phyloP scores from a whole-genome alignment of 2,888 invertebrate species.

The Polyommatus icarus region DNA sequence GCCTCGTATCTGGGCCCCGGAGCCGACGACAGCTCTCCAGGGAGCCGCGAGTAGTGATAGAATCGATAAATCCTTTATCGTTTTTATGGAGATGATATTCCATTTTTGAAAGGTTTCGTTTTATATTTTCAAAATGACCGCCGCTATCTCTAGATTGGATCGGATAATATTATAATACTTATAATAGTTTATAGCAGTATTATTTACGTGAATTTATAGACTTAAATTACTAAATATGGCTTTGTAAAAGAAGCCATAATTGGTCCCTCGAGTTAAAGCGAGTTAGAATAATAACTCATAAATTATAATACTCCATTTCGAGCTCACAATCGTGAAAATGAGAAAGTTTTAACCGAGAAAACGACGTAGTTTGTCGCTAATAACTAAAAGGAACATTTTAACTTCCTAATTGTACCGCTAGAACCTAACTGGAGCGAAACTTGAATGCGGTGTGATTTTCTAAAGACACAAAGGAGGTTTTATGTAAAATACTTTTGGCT shows the following conservation, averaged over 20 bases:
- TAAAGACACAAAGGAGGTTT: slow-evolving; percentile 7
- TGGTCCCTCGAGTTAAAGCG: background rate
- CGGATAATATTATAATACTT: background rate
- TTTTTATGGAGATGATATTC: background rate
- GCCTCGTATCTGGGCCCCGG: background rate
- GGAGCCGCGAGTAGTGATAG: background rate
- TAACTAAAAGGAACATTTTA: slow-evolving; percentile 19
- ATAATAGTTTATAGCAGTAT: background rate
- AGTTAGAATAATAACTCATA: background rate
- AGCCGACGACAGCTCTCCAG: background rate
- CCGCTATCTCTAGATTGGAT: background rate
- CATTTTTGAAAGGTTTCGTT: background rate
- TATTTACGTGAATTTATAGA: background rate
- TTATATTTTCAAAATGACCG: slow-evolving; percentile 1
- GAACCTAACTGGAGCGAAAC: background rate
- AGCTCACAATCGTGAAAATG: slow-evolving; percentile 2
- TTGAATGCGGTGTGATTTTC: slow-evolving; percentile 10
- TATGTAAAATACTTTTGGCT: slow-evolving; percentile 1
- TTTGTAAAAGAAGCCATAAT: background rate
- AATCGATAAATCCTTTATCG: slow-evolving; percentile 11
- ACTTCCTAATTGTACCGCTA: slow-evolving; percentile 1
- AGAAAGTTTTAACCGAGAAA: slow-evolving; percentile 10
- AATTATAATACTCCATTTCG: background rate
- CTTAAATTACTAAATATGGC: background rate
- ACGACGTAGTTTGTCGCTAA: slow-evolving; percentile 12